A percentile compares a stretch with the other conserved stretches of the same genome.
phyloP scores from a whole-genome alignment of 2,797 vertebrate genomes.

The Staurois parvus region DNA sequence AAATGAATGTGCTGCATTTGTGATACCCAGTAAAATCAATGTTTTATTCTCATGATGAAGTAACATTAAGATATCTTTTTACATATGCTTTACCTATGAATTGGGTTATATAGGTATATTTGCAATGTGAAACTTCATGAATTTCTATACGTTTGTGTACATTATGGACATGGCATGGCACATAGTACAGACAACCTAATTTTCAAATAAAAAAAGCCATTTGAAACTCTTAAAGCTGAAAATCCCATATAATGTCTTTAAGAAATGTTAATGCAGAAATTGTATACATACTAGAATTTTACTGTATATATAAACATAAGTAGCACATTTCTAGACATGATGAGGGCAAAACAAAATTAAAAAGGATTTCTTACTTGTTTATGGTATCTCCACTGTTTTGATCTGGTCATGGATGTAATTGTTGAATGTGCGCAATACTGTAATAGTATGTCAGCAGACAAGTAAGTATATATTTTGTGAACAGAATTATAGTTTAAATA shows the following conservation, averaged over 20 bases:
- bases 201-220: constrained; percentile 12
- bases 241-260: constrained; percentile 9
- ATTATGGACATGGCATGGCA: background rate
- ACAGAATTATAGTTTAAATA: background rate
- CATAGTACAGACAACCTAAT: constrained; percentile 16
- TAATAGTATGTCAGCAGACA: background rate
- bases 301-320: background rate
- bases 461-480: background rate
- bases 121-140: background rate
- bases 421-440: background rate
- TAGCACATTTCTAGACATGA: background rate
- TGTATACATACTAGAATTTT: background rate
- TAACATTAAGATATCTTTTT: background rate
- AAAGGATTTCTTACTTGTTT: background rate
- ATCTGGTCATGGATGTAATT: background rate
- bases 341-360: background rate
- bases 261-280: background rate
- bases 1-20: too few relatives aligned
- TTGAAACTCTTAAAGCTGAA: background rate
- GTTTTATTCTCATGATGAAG: background rate
- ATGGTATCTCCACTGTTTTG: background rate
- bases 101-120: background rate
- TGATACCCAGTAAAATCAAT: background rate
- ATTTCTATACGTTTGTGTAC: background rate
- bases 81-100: background rate